These are phyloP conservation scores for Drosophila formosana DNA, from an alignment of 2,888 invertebrate genomes.

Conservation along the genomic window DNA sequence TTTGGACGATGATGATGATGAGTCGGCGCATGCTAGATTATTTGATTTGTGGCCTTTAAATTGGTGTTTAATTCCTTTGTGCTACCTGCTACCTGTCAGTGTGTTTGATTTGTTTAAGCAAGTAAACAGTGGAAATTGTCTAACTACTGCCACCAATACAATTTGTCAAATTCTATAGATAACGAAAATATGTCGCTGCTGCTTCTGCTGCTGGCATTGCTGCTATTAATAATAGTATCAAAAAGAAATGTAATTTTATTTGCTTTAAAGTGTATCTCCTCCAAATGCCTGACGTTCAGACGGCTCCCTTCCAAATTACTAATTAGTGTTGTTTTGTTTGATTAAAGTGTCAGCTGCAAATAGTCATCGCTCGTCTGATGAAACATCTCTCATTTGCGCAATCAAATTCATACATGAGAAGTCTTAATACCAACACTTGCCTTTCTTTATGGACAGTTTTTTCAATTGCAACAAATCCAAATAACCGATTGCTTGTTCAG, in stretches of 20 bases:
- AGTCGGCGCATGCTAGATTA: neutral
- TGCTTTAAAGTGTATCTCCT: slow-evolving; percentile 42
- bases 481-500: slow-evolving; percentile 27
- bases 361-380: slow-evolving; percentile 9
- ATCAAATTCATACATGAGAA: slow-evolving; percentile 29
- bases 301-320: slow-evolving; percentile 58
- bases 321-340: slow-evolving; percentile 57
- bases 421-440: slow-evolving; percentile 13
- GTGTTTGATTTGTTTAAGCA: slow-evolving; percentile 30
- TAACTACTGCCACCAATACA: slow-evolving; percentile 20
- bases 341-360: slow-evolving; percentile 54
- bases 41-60: slow-evolving; percentile 33
- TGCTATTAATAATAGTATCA: slow-evolving; percentile 60
- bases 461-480: slow-evolving; percentile 13
- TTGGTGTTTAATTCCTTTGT: slow-evolving; percentile 11
- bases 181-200: slow-evolving; percentile 52
- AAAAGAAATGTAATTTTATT: slow-evolving; percentile 57
- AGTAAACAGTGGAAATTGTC: slow-evolving; percentile 48
- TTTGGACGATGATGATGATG: slow-evolving; percentile 26
- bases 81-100: neutral
- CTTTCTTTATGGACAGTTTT: slow-evolving; percentile 12
- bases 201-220: slow-evolving; percentile 8
- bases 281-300: slow-evolving; percentile 22
- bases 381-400: slow-evolving; percentile 29
- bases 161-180: slow-evolving; percentile 48